phyloP scores from a whole-genome alignment of 2,888 invertebrate genomes.

The Agrotis segetum region DNA sequence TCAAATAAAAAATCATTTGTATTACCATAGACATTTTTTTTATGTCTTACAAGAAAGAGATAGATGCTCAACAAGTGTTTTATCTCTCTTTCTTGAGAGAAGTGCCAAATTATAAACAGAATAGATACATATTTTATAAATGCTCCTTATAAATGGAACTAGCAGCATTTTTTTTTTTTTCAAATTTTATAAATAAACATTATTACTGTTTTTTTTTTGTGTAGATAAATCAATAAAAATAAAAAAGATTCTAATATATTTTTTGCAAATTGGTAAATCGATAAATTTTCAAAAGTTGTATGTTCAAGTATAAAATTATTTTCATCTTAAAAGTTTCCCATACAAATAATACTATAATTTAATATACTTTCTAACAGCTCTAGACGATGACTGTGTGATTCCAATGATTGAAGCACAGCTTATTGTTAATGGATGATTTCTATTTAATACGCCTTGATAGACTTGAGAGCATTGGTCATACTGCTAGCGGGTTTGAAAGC shows the following conservation, averaged over 20 bases:
- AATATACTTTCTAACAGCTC: slow-evolving; percentile 41
- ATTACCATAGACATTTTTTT: too few species aligned
- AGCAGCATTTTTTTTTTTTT: too few species aligned
- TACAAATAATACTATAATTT: background rate
- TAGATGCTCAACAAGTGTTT: too few species aligned
- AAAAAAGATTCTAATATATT: background rate
- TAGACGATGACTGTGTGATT: slow-evolving; percentile 55
- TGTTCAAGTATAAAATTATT: background rate
- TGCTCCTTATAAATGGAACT: too few species aligned
- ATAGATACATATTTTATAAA: too few species aligned
- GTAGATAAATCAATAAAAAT: too few species aligned
- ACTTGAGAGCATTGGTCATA: slow-evolving; percentile 38
- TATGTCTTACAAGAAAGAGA: too few species aligned
- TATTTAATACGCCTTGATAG: slow-evolving; percentile 49
- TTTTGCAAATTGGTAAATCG: background rate
- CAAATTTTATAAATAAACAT: too few species aligned
- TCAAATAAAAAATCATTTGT: too few species aligned
- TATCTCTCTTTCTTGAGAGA: too few species aligned
- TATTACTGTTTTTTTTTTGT: too few species aligned
- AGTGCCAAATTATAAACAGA: too few species aligned
- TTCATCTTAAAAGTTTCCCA: background rate
- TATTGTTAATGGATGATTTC: slow-evolving; percentile 63
- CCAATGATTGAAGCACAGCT: slow-evolving; percentile 42
- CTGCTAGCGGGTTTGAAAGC: slow-evolving; percentile 28
- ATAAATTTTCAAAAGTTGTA: background rate